These are phyloP conservation scores for Palloptera scutellata DNA, from an alignment of 2,888 invertebrate genomes.

Conservation along the genomic window DNA sequence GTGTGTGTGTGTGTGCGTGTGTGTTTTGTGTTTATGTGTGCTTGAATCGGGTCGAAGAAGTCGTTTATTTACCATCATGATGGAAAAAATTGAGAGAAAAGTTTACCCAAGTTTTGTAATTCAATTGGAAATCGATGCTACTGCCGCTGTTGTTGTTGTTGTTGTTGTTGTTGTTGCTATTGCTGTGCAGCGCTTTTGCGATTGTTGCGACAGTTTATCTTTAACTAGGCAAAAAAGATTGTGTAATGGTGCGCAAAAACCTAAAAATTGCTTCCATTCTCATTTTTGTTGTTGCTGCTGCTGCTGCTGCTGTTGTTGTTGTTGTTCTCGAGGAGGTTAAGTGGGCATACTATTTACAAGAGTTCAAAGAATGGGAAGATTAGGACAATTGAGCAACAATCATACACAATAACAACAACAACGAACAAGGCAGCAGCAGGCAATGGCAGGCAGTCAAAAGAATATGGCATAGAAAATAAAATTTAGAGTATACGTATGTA, in stretches of 20 bases:
- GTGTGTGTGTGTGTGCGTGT: slow-evolving; percentile 17
- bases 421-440: too few species aligned
- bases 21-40: slow-evolving; percentile 17
- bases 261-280: slow-evolving; percentile 14
- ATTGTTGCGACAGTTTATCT: background rate
- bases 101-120: slow-evolving; percentile 37
- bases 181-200: background rate
- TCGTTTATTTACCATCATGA: slow-evolving; percentile 33
- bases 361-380: too few species aligned
- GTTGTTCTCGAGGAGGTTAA: background rate
- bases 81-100: slow-evolving; percentile 16
- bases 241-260: slow-evolving; percentile 23
- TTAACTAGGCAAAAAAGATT: background rate
- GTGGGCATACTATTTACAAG: too few species aligned
- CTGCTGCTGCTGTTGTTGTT: background rate
- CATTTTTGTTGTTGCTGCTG: background rate
- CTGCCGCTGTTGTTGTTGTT: background rate
- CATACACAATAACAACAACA: too few species aligned
- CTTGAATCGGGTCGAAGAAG: slow-evolving; percentile 20
- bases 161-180: background rate
- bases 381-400: too few species aligned
- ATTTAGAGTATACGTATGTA: too few species aligned
- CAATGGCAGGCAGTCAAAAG: too few species aligned
- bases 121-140: slow-evolving; percentile 35
- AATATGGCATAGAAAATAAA: too few species aligned